Conservation (phyloP, 2,888 invertebrate species). For the Polyommatus icarus region DNA sequence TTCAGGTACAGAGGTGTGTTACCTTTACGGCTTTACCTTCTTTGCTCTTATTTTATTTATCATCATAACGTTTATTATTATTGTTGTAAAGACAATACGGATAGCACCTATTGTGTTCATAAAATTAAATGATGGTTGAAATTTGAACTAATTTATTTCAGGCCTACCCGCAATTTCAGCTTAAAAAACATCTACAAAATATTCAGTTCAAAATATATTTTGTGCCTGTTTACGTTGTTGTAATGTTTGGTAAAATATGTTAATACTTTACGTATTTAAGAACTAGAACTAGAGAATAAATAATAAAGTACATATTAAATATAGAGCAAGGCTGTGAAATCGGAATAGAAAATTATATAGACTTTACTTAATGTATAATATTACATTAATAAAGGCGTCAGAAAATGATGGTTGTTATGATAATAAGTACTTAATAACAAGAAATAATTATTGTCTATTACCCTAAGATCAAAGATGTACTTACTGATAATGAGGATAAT, state of each 20-base stretch:
- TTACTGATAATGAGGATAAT: not conserved
- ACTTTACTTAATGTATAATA: not conserved
- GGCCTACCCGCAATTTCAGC: no score
- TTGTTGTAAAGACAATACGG: no score
- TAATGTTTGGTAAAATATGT: no score
- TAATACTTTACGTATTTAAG: no score
- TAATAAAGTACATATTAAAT: not conserved
- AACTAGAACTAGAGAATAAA: no score
- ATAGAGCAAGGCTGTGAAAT: not conserved
- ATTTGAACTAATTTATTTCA: no score
- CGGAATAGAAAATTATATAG: not conserved
- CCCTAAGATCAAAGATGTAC: not conserved
- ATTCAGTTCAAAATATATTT: no score
- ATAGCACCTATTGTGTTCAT: not conserved
- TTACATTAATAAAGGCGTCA: not conserved
- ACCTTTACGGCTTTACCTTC: not conserved
- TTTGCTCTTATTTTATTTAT: not conserved
- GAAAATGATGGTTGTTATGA: not conserved
- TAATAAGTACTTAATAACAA: no score
- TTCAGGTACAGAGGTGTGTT: conserved; percentile 1
- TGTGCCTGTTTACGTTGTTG: no score
- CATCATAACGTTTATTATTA: not conserved
- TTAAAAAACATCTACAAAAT: no score
- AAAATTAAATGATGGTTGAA: not conserved
- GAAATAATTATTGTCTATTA: not conserved